phyloP scores from a whole-genome alignment of 2,113 vertebrate species.

The Erythrolamprus reginae region DNA sequence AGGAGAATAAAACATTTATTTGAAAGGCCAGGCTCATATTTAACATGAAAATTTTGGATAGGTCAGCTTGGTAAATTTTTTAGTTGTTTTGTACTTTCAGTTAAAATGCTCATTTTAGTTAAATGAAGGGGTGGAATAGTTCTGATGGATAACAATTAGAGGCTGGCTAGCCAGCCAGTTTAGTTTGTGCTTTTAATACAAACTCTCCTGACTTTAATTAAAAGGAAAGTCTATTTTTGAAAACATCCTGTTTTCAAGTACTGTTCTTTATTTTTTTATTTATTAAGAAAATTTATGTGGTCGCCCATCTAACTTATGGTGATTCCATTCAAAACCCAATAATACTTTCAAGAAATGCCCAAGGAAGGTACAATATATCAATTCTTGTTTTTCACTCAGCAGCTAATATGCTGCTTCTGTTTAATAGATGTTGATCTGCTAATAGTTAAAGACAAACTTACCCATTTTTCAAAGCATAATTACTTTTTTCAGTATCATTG shows the following conservation, averaged over 20 bases:
- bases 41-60: background rate
- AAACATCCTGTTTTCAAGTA: background rate
- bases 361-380: background rate
- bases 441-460: background rate
- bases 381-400: background rate
- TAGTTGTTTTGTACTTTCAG: background rate
- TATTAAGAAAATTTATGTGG: background rate
- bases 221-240: background rate
- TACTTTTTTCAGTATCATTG: background rate
- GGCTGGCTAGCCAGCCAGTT: background rate
- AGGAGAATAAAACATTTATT: background rate
- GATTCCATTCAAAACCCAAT: background rate
- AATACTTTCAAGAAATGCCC: background rate
- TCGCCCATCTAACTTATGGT: background rate
- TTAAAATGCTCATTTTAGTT: background rate
- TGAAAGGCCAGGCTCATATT: background rate
- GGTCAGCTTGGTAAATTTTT: background rate
- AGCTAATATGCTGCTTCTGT: background rate
- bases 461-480: background rate
- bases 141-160: background rate
- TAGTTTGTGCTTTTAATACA: background rate
- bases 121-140: background rate
- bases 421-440: background rate
- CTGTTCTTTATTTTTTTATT: background rate
- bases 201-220: background rate